phyloP scores from a whole-genome alignment of 2,797 vertebrate species.

The Coregonus suidteri region DNA sequence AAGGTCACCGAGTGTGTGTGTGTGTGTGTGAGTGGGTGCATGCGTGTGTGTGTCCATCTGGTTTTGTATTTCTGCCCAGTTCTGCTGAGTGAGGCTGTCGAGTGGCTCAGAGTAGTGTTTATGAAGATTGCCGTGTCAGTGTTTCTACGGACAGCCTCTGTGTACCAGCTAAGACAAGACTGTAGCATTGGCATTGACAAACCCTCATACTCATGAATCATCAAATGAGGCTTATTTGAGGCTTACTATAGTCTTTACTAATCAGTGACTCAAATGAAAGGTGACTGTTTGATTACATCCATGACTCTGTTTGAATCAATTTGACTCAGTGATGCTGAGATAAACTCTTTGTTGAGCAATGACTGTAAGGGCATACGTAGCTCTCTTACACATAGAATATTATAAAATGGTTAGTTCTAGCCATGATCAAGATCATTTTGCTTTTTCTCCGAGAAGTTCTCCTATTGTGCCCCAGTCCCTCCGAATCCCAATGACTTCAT shows the following conservation, averaged over 20 bases:
- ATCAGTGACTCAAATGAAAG: neutral
- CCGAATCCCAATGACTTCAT: conserved; percentile 31
- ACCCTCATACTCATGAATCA: no score
- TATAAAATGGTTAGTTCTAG: neutral
- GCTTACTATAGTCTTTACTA: neutral
- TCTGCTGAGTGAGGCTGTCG: conserved; percentile 9
- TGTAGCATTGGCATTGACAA: neutral
- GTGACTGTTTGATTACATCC: neutral
- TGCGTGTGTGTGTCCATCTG: neutral
- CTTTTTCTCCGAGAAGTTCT: neutral
- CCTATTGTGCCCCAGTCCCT: neutral
- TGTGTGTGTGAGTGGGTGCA: neutral
- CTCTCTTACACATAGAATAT: neutral
- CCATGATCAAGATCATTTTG: neutral
- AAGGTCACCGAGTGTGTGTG: conserved; percentile 1
- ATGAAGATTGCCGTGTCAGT: neutral
- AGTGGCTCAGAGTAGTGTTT: conserved; percentile 5
- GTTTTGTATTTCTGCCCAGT: conserved; percentile 22
- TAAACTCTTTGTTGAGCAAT: neutral
- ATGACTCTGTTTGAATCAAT: neutral
- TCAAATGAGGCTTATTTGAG: neutral
- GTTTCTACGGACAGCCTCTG: neutral
- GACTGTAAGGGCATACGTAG: neutral
- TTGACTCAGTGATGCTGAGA: neutral
- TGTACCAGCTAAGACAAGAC: conserved; percentile 5